Evolutionary conservation across 2,888 invertebrate genomes (phyloP), one percentile per base, ranked within the genome.

Genomic region (Leucania comma): DNA sequence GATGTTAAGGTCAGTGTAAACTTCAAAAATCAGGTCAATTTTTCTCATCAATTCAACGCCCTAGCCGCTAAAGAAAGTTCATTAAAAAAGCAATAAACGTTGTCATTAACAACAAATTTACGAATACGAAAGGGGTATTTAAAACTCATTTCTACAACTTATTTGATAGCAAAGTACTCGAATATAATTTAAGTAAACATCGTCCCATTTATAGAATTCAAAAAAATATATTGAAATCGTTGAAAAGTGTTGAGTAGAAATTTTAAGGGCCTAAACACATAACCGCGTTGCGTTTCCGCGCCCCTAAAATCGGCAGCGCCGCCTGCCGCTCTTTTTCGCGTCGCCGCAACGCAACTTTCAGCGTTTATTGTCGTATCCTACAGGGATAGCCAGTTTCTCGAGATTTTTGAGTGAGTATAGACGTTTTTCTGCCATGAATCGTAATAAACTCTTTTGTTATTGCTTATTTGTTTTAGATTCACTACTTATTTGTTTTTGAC

Each of bases 51-150:
- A 3, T 22, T 9, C 6, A 51, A 35, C 10, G 1, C 20, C 20
- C 32, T 24, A 12, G 10, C 1, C 60, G 1, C 35, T 72, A 1
- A 14, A 73, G 17, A 56, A 56, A 74, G 29, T 4, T 65, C 20
- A 56, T 65, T 74, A 26, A 38, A 74, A 74, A 10, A 74, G 20
- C 38, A 50, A 56, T 56, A 74, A 38, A 1, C 4, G 10, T 22
- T 38, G 12, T 48, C 38, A 56, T 48, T 56, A 56, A 42, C 24
- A 65, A 56, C 35, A 35, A 50, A 69, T 54, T 63, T 12, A 73
- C 46, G 54, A 74, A 29, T 42, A 72, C 24, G n/a, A 42, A 38
- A 42, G 2, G 3, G 46, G 8, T 32, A 20, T 42, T 56, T 12
- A 32, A 42, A 74, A 74, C n/a, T 42, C 42, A 54, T n/a, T 68